Evolutionary conservation across 2,113 vertebrate genomes (phyloP).

Genomic region (Thomomys bottae): DNA sequence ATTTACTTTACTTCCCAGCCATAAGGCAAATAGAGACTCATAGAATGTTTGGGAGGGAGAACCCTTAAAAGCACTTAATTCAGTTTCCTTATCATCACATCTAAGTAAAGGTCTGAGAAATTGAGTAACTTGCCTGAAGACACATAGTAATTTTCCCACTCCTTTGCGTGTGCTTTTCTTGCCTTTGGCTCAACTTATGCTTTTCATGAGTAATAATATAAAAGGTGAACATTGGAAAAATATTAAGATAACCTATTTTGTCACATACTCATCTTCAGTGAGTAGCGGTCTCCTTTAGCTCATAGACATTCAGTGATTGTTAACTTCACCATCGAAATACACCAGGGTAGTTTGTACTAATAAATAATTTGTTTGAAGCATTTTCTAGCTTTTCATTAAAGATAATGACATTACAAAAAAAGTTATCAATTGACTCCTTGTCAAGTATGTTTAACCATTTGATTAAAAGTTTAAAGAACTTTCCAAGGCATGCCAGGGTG

Average conservation of each 20-base stretch:
- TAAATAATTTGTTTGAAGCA: not conserved
- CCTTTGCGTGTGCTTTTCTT: not conserved
- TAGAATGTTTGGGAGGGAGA: not conserved
- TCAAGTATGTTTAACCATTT: conserved; percentile 24
- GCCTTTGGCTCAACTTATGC: not conserved
- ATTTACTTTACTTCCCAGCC: not conserved
- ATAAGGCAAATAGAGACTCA: conserved; percentile 7
- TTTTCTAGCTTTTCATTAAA: not conserved
- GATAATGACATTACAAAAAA: conserved; percentile 14
- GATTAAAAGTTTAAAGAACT: not conserved
- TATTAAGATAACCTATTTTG: conserved; percentile 2
- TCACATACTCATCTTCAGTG: not conserved
- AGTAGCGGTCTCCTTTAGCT: not conserved
- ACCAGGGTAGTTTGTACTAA: not conserved
- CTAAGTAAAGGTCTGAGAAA: not conserved
- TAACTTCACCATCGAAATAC: not conserved
- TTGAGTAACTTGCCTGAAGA: not conserved
- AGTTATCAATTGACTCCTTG: not conserved
- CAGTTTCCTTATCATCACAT: conserved; percentile 20
- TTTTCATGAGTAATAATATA: not conserved
- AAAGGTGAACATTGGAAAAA: conserved; percentile 15
- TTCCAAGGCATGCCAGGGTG: too few relatives aligned
- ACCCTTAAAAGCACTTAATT: not conserved
- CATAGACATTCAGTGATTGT: not conserved
- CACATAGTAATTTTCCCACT: not conserved